A percentile compares a stretch with the other conserved stretches of the same genome.
These are phyloP conservation scores for Carettochelys insculpta DNA, from an alignment of 2,113 vertebrate species.

Conservation along the genomic window DNA sequence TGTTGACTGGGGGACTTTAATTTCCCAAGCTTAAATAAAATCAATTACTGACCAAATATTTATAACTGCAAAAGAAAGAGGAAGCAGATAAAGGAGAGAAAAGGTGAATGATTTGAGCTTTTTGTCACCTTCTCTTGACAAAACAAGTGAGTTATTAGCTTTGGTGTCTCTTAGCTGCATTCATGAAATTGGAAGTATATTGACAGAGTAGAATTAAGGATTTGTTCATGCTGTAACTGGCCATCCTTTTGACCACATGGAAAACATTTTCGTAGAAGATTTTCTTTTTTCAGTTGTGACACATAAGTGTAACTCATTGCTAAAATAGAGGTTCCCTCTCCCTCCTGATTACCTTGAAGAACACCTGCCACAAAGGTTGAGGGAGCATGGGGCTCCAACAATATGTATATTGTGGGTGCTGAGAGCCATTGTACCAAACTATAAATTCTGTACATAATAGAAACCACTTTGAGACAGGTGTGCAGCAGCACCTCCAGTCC, in stretches of 20 bases:
- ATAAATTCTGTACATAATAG: too few relatives aligned
- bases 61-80: neutral
- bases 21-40: slow-evolving; percentile 7
- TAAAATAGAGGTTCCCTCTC: neutral
- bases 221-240: neutral
- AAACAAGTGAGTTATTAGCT: slow-evolving; percentile 27
- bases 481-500: neutral
- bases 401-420: too few relatives aligned
- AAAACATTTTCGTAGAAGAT: neutral
- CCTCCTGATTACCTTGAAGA: neutral
- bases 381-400: too few relatives aligned
- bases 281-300: neutral
- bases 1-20: slow-evolving; percentile 6
- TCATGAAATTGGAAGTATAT: slow-evolving; percentile 3
- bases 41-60: neutral
- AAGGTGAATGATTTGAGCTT: slow-evolving; percentile 3
- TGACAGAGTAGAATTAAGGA: slow-evolving; percentile 2
- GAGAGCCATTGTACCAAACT: neutral
- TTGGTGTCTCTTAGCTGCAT: slow-evolving; percentile 9
- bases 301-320: neutral
- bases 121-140: neutral
- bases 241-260: neutral
- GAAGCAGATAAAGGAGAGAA: neutral
- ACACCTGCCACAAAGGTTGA: neutral
- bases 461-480: too few relatives aligned